These are phyloP conservation scores for Drosophila murphyi DNA, from an alignment of 1,140 invertebrate genomes.

Conservation along the genomic window DNA sequence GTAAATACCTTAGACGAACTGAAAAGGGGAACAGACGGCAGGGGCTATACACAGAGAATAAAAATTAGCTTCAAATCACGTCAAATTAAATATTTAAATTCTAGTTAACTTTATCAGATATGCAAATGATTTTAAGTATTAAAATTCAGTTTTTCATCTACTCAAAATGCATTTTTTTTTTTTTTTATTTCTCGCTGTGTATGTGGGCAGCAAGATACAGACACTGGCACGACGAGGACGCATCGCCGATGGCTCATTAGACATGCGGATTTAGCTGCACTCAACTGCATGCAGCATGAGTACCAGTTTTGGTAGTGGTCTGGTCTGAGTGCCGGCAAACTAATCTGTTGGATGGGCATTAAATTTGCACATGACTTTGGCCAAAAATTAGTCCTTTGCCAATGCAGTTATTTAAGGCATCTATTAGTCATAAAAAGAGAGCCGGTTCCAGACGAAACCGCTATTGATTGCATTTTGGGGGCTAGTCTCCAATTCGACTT, in stretches of 20 bases:
- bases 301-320: not conserved
- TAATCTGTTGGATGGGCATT: slow-evolving; percentile 60
- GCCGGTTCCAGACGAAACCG: slow-evolving; percentile 17
- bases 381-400: slow-evolving; percentile 68
- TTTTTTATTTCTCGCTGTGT: not conserved
- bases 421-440: slow-evolving; percentile 73
- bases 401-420: slow-evolving; percentile 72
- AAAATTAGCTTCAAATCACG: not conserved
- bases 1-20: slow-evolving; percentile 54
- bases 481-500: not conserved
- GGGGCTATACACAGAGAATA: not conserved
- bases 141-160: too few relatives aligned
- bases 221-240: slow-evolving; percentile 19
- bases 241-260: slow-evolving; percentile 62
- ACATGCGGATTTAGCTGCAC: slow-evolving; percentile 49
- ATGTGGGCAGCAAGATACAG: not conserved
- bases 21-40: not conserved
- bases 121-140: too few relatives aligned
- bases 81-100: too few relatives aligned
- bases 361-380: slow-evolving; percentile 70
- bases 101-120: too few relatives aligned
- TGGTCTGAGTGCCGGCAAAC: slow-evolving; percentile 45
- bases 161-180: too few relatives aligned
- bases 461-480: slow-evolving; percentile 36
- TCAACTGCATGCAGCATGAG: not conserved